Percentiles rank a stretch among this genome's conserved stretches.
Conservation (phyloP, 2,797 vertebrate species). For the Danio choprae region DNA sequence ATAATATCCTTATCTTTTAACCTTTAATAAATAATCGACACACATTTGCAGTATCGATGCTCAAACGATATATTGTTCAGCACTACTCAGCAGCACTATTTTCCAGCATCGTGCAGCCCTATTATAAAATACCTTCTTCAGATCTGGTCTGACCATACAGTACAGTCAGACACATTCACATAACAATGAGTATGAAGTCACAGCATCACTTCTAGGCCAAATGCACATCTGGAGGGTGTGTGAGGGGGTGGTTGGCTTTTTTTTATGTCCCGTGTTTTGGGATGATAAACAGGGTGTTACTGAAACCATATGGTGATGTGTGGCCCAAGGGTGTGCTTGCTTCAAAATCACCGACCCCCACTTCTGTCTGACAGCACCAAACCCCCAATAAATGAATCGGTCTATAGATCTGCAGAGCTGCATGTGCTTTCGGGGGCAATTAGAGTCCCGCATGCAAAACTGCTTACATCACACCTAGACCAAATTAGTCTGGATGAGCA, state of each 20-base stretch:
- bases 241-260: slow-evolving; percentile 29
- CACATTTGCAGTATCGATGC: too few relatives aligned
- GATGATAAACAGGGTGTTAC: slow-evolving; percentile 47
- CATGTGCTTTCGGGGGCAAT: background rate
- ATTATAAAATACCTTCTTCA: slow-evolving; percentile 16
- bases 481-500: slow-evolving; percentile 3
- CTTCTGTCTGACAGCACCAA: slow-evolving; percentile 14
- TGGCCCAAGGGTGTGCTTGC: slow-evolving; percentile 45
- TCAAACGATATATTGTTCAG: too few relatives aligned
- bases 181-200: slow-evolving; percentile 43
- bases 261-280: slow-evolving; percentile 27
- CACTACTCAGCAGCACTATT: too few relatives aligned
- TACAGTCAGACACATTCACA: slow-evolving; percentile 20
- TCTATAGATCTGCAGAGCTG: slow-evolving; percentile 11
- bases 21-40: too few relatives aligned
- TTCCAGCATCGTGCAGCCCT: too few relatives aligned
- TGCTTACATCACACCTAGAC: slow-evolving; percentile 4
- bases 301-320: slow-evolving; percentile 48
- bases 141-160: slow-evolving; percentile 3
- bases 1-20: too few relatives aligned
- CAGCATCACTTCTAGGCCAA: slow-evolving; percentile 35
- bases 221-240: slow-evolving; percentile 55
- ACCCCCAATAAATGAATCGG: slow-evolving; percentile 25
- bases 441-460: background rate
- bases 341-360: slow-evolving; percentile 42